Percentiles rank a stretch among this genome's conserved stretches.
phyloP scores from a whole-genome alignment of 2,888 invertebrate genomes.

The Suillia variegata region DNA sequence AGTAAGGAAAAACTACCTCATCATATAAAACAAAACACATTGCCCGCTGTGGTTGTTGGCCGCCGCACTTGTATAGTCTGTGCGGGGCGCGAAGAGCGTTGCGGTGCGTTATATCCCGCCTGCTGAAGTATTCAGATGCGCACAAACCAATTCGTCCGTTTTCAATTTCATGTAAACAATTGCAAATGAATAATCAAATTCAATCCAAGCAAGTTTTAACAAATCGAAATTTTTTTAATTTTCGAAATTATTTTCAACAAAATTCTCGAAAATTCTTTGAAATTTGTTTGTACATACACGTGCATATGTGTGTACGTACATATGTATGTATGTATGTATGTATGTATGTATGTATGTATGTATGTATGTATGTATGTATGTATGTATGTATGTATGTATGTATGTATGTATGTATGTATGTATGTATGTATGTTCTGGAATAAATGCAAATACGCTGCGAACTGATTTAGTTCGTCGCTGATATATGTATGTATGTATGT shows the following conservation, averaged over 20 bases:
- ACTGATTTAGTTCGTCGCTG: no score
- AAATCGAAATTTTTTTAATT: background rate
- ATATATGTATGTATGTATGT: no score
- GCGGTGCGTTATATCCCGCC: background rate
- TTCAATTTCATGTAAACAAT: constrained; percentile 40
- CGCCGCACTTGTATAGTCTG: background rate
- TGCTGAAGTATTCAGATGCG: background rate
- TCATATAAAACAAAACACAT: background rate
- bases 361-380: no score
- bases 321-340: no score
- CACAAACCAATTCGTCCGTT: background rate
- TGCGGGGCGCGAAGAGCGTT: background rate
- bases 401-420: no score
- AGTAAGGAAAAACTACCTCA: background rate
- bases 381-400: no score
- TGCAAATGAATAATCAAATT: constrained; percentile 37
- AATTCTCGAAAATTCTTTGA: no score
- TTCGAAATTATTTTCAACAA: background rate
- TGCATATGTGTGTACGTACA: no score
- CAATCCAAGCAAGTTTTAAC: background rate
- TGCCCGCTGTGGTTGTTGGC: background rate
- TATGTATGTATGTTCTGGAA: no score
- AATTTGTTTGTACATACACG: no score
- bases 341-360: no score
- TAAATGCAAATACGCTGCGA: no score